Evolutionary conservation across 2,797 vertebrate species (phyloP), one percentile per base, ranked within the genome.

Genomic region (Hippopotamyrus pictus): DNA sequence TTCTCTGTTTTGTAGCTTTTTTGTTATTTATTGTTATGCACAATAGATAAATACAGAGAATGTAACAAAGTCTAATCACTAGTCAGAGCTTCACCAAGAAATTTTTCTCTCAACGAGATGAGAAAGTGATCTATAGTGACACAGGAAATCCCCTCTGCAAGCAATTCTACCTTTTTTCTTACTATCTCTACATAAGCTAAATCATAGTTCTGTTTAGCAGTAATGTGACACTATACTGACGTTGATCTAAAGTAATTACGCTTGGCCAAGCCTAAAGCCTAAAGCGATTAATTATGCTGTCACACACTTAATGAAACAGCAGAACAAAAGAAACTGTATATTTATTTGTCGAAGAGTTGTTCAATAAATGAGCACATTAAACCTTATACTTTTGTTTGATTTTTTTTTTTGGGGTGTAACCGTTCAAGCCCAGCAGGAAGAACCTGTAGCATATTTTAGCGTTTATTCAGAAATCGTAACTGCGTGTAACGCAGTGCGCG

Each of bases 261-360:
- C 51, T 37, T 87, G 54, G 59, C 53, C 86, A 62, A 87, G 14
- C 86, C 54, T 57, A 41, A 59, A 41, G 54, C 86, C 86, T 22
- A 62, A 62, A 44, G 86, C n/a, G n/a, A 50, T 41, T 88, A 69
- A 88, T 88, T 88, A 88, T 46, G 37, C 59, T 88, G 87, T 88
- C 59, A 69, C 4, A 41, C 29, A 29, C 22, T 65, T 46, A 65
- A 50, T 69, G 51, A 69, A 25, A 29, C 3, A 88, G 57, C 37
- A 48, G 33, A 48, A 88, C n/a, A 46, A 87, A 87, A 87, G 50
- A 41, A 37, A 87, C 33, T 37, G 41, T 65, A 14, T 37, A 44
- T 41, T 87, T 41, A 87, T 87, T 41, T 87, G 29, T 44, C 19
- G 33, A 19, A 59, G 86, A 87, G 37, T 88, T 88, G 59, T 88